Conservation (phyloP, 1,140 invertebrate species). For the Drosophila pandora region DNA sequence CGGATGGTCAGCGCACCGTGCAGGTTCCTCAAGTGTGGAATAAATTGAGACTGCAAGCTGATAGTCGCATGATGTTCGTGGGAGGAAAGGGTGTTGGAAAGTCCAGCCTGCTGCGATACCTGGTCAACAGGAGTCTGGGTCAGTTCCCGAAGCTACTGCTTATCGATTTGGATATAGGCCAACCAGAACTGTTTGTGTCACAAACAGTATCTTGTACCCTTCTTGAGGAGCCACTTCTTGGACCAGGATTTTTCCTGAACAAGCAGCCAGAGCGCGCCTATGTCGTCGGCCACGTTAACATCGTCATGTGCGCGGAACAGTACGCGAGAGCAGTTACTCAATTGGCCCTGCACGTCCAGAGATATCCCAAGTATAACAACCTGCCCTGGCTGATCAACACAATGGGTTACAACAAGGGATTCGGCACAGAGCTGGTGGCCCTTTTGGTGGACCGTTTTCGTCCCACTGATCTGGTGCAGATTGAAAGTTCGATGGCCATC, state of each 20-base stretch:
- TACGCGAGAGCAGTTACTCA: conserved; percentile 85
- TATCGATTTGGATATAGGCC: conserved; percentile 91
- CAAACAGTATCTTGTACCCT: conserved; percentile 87
- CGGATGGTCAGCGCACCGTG: conserved; percentile 54
- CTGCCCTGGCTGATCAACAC: conserved; percentile 87
- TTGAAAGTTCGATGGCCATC: conserved; percentile 82
- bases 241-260: conserved; percentile 87
- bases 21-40: conserved; percentile 75
- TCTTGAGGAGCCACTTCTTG: conserved; percentile 87
- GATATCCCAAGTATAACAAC: conserved; percentile 56
- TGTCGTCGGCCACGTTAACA: conserved; percentile 85
- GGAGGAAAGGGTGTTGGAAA: conserved; percentile 91
- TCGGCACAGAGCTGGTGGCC: conserved; percentile 85
- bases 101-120: conserved; percentile 87
- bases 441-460: conserved; percentile 83
- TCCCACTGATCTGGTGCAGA: conserved; percentile 85
- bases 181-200: conserved; percentile 89
- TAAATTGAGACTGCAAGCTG: conserved; percentile 42
- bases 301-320: conserved; percentile 83
- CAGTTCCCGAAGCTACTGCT: conserved; percentile 84
- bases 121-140: conserved; percentile 87
- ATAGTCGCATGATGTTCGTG: conserved; percentile 83
- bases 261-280: conserved; percentile 75
- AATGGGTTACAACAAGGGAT: conserved; percentile 86
- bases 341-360: conserved; percentile 76